These are phyloP conservation scores for Heteronetta atricapilla DNA, from an alignment of 2,113 vertebrate species.

Conservation along the genomic window DNA sequence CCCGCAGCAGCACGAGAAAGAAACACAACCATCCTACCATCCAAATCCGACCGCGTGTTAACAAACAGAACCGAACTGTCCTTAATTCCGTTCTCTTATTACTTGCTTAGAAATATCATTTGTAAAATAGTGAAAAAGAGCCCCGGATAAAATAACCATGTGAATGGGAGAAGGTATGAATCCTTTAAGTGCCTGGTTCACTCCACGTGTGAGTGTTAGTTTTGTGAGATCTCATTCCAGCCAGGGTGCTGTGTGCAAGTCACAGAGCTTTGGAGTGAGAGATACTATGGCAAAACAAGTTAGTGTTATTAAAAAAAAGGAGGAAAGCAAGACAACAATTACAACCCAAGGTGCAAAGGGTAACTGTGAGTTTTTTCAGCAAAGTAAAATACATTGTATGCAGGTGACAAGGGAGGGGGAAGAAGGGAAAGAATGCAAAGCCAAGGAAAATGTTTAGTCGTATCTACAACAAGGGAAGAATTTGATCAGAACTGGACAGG, in stretches of 20 bases:
- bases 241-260: neutral
- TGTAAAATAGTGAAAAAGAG: neutral
- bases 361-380: neutral
- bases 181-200: accelerated
- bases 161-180: neutral
- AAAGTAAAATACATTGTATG: conserved; percentile 3
- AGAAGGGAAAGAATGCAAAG: conserved; percentile 14
- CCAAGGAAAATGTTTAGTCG: conserved; percentile 7
- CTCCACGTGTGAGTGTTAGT: neutral
- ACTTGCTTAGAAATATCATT: neutral
- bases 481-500: neutral
- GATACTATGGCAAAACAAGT: neutral
- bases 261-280: conserved; percentile 30
- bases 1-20: neutral
- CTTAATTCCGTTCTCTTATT: neutral
- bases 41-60: neutral
- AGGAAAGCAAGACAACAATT: neutral
- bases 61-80: neutral
- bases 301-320: conserved; percentile 15
- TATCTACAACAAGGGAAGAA: neutral
- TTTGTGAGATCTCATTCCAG: conserved; percentile 39
- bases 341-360: neutral
- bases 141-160: neutral
- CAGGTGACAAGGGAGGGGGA: neutral
- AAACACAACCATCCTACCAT: neutral